phyloP scores from a whole-genome alignment of 2,888 invertebrate species.

The Scaptomyza cyrtandrae region DNA sequence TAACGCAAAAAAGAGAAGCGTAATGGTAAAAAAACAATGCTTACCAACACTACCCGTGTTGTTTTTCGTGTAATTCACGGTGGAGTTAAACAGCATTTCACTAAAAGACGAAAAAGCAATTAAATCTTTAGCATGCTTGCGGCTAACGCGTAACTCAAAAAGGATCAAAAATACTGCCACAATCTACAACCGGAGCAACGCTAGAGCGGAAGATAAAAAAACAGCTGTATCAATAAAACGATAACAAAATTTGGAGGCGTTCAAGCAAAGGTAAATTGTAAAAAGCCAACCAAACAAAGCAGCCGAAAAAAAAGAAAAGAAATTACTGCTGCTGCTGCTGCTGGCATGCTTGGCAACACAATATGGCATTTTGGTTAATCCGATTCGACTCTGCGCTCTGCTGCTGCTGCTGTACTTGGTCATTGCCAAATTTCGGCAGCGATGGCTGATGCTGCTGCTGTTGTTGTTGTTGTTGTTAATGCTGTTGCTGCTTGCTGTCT shows the following conservation, averaged over 20 bases:
- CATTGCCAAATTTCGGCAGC: constrained; percentile 71
- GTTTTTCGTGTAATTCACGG: constrained; percentile 51
- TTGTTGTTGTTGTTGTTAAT: constrained; percentile 24
- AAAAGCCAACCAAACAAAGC: constrained; percentile 36
- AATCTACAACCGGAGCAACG: not conserved
- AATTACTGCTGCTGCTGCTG: constrained; percentile 20
- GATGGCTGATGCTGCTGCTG: constrained; percentile 29
- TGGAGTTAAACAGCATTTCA: constrained; percentile 57
- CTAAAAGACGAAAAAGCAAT: constrained; percentile 40
- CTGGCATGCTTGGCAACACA: constrained; percentile 60
- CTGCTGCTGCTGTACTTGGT: constrained; percentile 69
- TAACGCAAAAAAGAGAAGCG: not conserved
- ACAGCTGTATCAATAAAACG: constrained; percentile 45
- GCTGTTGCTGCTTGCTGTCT: constrained; percentile 37
- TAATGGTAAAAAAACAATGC: not conserved
- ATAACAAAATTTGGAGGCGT: constrained; percentile 43
- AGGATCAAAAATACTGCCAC: constrained; percentile 8
- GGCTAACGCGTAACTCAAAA: constrained; percentile 20
- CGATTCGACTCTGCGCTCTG: constrained; percentile 54
- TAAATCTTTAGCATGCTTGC: constrained; percentile 14
- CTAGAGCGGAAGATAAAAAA: constrained; percentile 18
- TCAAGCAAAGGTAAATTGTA: constrained; percentile 58
- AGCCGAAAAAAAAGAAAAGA: constrained; percentile 16
- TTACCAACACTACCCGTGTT: constrained; percentile 44
- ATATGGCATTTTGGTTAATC: constrained; percentile 65